Conservation (phyloP, 2,888 invertebrate species). For the Phanerotoma sp. region DNA sequence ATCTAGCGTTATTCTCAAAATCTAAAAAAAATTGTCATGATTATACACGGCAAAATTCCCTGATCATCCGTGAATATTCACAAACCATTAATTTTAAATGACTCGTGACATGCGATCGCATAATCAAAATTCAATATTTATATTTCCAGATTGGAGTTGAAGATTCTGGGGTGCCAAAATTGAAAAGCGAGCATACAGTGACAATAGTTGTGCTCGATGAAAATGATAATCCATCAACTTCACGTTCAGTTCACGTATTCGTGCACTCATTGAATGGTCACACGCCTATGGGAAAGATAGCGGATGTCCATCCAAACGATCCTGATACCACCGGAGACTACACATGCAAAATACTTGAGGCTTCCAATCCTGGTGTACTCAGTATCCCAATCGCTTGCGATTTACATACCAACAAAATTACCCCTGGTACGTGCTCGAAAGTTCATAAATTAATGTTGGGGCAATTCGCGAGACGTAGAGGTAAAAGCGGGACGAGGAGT, state of each 20-base stretch:
- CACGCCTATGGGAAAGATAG: conserved; percentile 80
- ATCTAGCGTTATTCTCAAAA: too few relatives aligned
- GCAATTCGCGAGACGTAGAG: conserved; percentile 13
- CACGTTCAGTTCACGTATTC: conserved; percentile 78
- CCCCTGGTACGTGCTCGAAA: conserved; percentile 59
- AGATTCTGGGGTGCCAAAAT: conserved; percentile 82
- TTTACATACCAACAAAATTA: conserved; percentile 72
- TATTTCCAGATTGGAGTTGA: conserved; percentile 70
- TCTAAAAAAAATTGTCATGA: too few relatives aligned
- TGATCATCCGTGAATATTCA: too few relatives aligned
- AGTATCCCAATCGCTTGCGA: conserved; percentile 78
- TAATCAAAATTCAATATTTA: conserved; percentile 14
- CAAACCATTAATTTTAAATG: too few relatives aligned
- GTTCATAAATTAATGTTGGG: conserved; percentile 38
- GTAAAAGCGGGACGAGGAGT: background rate
- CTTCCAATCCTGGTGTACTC: conserved; percentile 64
- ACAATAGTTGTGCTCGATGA: conserved; percentile 78
- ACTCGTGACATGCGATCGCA: too few relatives aligned
- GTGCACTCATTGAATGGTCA: conserved; percentile 77
- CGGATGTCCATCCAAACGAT: conserved; percentile 90
- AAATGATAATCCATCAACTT: conserved; percentile 87
- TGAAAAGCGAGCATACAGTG: conserved; percentile 79
- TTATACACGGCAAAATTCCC: too few relatives aligned
- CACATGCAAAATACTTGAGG: conserved; percentile 76
- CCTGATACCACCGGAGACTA: conserved; percentile 88